A percentile compares a stretch with the other conserved stretches of the same genome.
Conservation (phyloP, 2,113 vertebrate genomes). For the Aplodontia rufa region DNA sequence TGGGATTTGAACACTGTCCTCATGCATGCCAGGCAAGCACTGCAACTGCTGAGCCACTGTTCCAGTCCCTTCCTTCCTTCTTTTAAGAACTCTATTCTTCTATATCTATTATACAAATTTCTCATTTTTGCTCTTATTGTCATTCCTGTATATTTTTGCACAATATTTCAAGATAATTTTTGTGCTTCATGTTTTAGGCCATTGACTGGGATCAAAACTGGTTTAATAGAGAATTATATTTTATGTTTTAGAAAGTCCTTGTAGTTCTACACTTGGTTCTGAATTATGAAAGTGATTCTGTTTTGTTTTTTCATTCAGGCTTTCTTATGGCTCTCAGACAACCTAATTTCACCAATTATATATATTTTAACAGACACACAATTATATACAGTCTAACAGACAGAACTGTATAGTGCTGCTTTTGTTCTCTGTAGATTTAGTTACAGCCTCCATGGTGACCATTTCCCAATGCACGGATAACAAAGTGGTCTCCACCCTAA, state of each 20-base stretch:
- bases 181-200: background rate
- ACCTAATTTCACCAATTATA: no score
- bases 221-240: background rate
- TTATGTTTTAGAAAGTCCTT: background rate
- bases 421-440: background rate
- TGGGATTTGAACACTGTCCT: no score
- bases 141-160: background rate
- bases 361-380: no score
- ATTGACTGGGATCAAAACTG: background rate
- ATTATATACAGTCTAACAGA: background rate
- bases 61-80: no score
- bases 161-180: background rate
- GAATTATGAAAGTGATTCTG: background rate
- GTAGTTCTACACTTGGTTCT: background rate
- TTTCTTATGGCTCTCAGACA: background rate
- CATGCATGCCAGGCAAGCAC: no score
- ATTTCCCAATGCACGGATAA: background rate
- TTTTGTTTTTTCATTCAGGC: background rate
- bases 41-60: no score
- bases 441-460: background rate
- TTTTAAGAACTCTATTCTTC: background rate
- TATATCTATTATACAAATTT: background rate
- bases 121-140: background rate
- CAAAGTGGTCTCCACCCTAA: background rate
- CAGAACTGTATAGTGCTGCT: background rate